phyloP scores from a whole-genome alignment of 1,140 invertebrate species.

The Dryas iulia region DNA sequence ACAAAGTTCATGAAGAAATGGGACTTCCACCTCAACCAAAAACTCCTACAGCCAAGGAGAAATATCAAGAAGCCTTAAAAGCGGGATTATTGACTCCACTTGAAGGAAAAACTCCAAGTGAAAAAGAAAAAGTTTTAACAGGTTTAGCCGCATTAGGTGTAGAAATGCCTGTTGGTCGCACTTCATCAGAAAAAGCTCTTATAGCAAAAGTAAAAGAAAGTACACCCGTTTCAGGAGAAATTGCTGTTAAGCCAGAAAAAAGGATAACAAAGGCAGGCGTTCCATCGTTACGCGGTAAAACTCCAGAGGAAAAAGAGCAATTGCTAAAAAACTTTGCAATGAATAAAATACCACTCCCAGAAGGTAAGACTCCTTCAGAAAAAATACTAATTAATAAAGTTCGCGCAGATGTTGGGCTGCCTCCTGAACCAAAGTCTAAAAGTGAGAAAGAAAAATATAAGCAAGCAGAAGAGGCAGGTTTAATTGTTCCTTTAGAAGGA shows the following conservation, averaged over 20 bases:
- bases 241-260: conserved; percentile 14
- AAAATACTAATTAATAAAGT: conserved; percentile 30
- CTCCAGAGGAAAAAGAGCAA: conserved; percentile 45
- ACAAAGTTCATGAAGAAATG: conserved; percentile 31
- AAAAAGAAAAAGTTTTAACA: conserved; percentile 28
- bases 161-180: conserved; percentile 30
- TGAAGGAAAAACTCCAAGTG: conserved; percentile 26
- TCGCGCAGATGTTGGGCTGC: conserved; percentile 29
- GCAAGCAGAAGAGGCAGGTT: conserved; percentile 35
- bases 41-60: conserved; percentile 28
- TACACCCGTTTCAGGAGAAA: conserved; percentile 3
- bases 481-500: conserved; percentile 34
- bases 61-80: conserved; percentile 20
- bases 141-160: conserved; percentile 20
- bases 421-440: conserved; percentile 28
- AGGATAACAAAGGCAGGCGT: conserved; percentile 16
- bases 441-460: conserved; percentile 21
- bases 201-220: conserved; percentile 28
- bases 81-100: conserved; percentile 22
- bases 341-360: conserved; percentile 33
- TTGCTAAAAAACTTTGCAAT: conserved; percentile 36
- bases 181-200: conserved; percentile 31
- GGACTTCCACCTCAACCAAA: conserved; percentile 35
- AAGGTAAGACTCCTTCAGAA: conserved; percentile 21
- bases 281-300: conserved; percentile 39